phyloP scores from a whole-genome alignment of 1,140 invertebrate genomes.

The Rhynchophorus ferrugineus region DNA sequence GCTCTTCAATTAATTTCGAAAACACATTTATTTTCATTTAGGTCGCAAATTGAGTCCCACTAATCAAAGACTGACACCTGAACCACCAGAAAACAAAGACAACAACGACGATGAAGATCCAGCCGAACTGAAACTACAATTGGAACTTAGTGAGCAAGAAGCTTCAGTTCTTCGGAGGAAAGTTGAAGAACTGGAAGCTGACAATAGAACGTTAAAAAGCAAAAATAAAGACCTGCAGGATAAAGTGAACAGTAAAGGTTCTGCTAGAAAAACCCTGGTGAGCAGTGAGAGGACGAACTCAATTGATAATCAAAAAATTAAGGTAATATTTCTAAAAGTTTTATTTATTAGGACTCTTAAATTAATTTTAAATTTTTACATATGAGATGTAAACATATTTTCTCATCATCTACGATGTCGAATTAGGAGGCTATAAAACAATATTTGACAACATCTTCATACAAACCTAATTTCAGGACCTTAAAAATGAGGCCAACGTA shows the following conservation, averaged over 20 bases:
- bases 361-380: no score
- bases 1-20: no score
- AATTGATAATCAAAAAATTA: slow-evolving; percentile 60
- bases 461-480: no score
- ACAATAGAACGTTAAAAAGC: slow-evolving; percentile 65
- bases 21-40: slow-evolving; percentile 34
- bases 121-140: slow-evolving; percentile 65
- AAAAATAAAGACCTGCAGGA: slow-evolving; percentile 72
- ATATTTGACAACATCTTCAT: no score
- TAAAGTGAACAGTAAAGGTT: slow-evolving; percentile 47
- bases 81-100: slow-evolving; percentile 60
- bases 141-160: slow-evolving; percentile 87
- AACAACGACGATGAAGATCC: slow-evolving; percentile 69
- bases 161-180: slow-evolving; percentile 70
- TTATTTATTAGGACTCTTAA: background rate
- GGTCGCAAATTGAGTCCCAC: slow-evolving; percentile 59
- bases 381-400: no score
- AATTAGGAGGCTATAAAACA: no score
- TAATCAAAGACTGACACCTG: slow-evolving; percentile 51
- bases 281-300: slow-evolving; percentile 35
- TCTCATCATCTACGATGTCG: no score
- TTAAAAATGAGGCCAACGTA: no score
- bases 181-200: slow-evolving; percentile 75
- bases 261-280: slow-evolving; percentile 37
- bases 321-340: slow-evolving; percentile 38